phyloP scores from a whole-genome alignment of 1,140 invertebrate genomes.

The Tetragonula clypearis region DNA sequence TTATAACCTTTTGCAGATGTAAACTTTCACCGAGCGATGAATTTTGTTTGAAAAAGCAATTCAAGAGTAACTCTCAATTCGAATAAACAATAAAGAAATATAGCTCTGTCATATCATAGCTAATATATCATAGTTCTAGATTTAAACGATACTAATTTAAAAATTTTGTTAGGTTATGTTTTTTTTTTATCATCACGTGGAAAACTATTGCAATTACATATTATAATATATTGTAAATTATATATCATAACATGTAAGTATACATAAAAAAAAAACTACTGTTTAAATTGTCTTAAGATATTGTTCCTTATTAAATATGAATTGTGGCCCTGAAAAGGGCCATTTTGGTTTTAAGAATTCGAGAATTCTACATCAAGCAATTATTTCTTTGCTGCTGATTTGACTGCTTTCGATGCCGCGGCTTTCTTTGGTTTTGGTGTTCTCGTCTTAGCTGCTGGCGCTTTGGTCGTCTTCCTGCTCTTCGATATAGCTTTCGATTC shows the following conservation, averaged over 20 bases:
- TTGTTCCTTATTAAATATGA: conserved; percentile 4
- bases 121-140: background rate
- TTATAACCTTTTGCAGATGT: too few relatives aligned
- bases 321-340: conserved; percentile 64
- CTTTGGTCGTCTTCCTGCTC: conserved; percentile 53
- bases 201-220: background rate
- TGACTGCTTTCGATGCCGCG: conserved; percentile 14
- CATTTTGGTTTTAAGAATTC: conserved; percentile 23
- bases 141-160: background rate
- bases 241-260: too few relatives aligned
- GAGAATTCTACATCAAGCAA: background rate
- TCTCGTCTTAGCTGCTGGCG: conserved; percentile 57
- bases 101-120: too few relatives aligned
- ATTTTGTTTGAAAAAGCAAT: too few relatives aligned
- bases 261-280: background rate
- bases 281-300: conserved; percentile 6
- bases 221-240: too few relatives aligned
- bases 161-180: conserved; percentile 9
- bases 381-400: conserved; percentile 57
- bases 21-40: too few relatives aligned
- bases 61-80: too few relatives aligned
- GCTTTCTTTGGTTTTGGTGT: conserved; percentile 60
- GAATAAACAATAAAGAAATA: too few relatives aligned
- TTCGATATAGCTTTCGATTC: conserved; percentile 47
- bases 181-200: background rate